Evolutionary conservation across 1,140 invertebrate species (phyloP), one percentile per base, ranked within the genome.

Genomic region (Drosophila ogumai): DNA sequence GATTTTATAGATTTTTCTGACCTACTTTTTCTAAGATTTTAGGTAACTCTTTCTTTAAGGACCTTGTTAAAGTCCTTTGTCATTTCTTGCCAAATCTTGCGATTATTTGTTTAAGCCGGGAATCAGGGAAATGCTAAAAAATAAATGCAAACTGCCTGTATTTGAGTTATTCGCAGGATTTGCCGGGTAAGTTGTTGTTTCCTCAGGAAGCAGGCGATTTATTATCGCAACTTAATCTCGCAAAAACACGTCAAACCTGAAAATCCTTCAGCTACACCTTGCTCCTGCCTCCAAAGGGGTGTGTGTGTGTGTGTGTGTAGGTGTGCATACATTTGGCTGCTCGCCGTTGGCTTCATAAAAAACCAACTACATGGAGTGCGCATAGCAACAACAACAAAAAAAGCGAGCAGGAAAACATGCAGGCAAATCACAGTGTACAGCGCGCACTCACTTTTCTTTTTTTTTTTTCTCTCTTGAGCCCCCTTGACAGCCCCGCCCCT

Each of bases 381-480:
- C 54, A 66, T 43, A 60, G 60, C 58, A 75, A 60, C 60, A 54
- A 68, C 64, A 69, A 50, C 9, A 49, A 46, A 25, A 28, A n/a
- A 17, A 17, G 6, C 6, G 22, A 9, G 1, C 5, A 31, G 46
- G 8, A 47, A 47, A 34, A 36, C 72, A 65, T 41, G 73, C 58
- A 75, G 41, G 54, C 77, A 80, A 86, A 86, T 86, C 82, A 72
- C 75, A 79, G 79, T 74, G 81, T 69, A 71, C 55, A 46, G 55
- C 61, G 40, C 41, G 17, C 28, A 25, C 36, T 61, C 57, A 17
- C 46, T 58, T 38, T 31, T 13, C 5, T 10, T 17, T 19, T 13
- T 10, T 28, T 10, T 10, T 7, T 19, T 10, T 9, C 22, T 22
- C 22, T 6, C 0, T 17, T 10, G 38, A 50, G 8, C 38, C 59